Percentiles rank a stretch among this genome's conserved stretches.
phyloP scores from a whole-genome alignment of 2,888 invertebrate species.

The Hipparchia semele region DNA sequence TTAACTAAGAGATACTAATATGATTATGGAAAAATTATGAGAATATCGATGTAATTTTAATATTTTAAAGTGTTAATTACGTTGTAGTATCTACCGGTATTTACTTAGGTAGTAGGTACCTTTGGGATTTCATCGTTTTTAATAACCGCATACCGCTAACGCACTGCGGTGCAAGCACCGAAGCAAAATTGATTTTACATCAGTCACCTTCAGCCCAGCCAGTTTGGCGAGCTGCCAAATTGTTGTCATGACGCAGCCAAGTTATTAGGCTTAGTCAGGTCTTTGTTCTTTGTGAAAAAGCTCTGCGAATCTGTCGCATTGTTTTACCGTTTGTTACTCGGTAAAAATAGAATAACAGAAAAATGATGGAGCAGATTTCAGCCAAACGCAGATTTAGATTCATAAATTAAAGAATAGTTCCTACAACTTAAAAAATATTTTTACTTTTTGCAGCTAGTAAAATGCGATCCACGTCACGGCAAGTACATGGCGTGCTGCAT shows the following conservation, averaged over 20 bases:
- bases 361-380: not conserved
- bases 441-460: conserved; percentile 88
- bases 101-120: too few species aligned
- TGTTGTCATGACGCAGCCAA: not conserved
- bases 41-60: too few species aligned
- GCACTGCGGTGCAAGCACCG: not conserved
- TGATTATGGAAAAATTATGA: too few species aligned
- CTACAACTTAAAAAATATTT: not conserved
- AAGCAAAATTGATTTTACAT: conserved; percentile 6
- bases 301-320: not conserved
- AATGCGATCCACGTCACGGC: conserved; percentile 95
- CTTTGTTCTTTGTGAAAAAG: not conserved
- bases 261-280: not conserved
- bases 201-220: not conserved
- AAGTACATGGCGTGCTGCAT: conserved; percentile 98
- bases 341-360: not conserved
- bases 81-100: too few species aligned
- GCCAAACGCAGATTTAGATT: too few species aligned
- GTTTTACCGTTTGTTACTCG: not conserved
- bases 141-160: not conserved
- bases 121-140: not conserved
- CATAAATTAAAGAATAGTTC: too few species aligned
- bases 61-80: too few species aligned
- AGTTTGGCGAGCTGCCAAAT: conserved; percentile 16
- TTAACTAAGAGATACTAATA: too few species aligned